These are phyloP conservation scores for Tor tambroides DNA, from an alignment of 2,113 vertebrate genomes.

Conservation along the genomic window DNA sequence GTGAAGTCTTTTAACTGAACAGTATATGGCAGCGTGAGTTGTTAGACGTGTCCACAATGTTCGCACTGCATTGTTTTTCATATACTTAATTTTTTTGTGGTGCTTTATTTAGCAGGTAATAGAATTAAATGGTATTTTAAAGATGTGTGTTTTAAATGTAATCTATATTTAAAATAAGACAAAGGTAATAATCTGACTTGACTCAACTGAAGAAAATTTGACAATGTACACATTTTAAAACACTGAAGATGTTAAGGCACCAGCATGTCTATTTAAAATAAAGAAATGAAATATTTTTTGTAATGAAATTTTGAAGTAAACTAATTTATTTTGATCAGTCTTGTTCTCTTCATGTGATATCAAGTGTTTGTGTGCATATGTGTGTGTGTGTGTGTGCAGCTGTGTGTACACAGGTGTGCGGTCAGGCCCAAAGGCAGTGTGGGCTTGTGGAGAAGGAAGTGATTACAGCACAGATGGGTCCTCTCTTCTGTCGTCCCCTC, in stretches of 20 bases:
- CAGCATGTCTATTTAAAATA: background rate
- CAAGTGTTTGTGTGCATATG: background rate
- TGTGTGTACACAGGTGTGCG: slow-evolving; percentile 70
- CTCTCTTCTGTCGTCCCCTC: slow-evolving; percentile 15
- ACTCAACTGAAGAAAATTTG: too few relatives aligned
- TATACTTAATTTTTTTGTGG: background rate
- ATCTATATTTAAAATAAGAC: background rate
- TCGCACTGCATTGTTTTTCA: background rate
- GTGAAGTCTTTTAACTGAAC: background rate
- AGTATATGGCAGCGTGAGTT: background rate
- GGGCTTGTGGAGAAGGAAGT: slow-evolving; percentile 59
- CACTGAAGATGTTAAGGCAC: too few relatives aligned
- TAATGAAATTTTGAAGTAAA: background rate
- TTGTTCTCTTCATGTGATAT: slow-evolving; percentile 31
- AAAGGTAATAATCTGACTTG: too few relatives aligned
- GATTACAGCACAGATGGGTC: slow-evolving; percentile 70
- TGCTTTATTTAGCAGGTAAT: background rate
- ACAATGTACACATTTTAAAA: background rate
- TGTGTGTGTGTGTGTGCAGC: slow-evolving; percentile 60
- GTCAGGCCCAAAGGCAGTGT: slow-evolving; percentile 63
- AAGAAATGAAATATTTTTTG: background rate
- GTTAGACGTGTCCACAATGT: background rate
- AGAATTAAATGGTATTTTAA: background rate
- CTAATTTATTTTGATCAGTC: slow-evolving; percentile 26
- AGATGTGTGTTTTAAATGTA: too few relatives aligned